A percentile compares a stretch with the other conserved stretches of the same genome.
Conservation (phyloP, 2,888 invertebrate genomes). For the Heliconius ethilla region DNA sequence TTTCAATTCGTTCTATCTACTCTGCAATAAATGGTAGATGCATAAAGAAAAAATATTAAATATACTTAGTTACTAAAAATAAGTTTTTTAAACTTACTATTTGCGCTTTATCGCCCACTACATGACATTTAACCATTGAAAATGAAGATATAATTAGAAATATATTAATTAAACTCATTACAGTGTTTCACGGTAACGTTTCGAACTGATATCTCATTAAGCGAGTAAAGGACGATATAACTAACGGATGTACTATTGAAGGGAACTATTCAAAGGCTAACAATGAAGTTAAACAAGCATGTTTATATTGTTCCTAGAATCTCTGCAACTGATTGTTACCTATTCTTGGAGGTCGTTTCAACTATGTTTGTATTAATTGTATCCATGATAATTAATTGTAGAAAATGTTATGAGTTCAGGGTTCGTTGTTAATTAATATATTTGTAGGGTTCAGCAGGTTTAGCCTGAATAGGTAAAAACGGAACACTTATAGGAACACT, state of each 20-base stretch:
- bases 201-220: background rate
- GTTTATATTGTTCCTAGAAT: constrained; percentile 16
- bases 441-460: no score
- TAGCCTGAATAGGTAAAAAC: no score
- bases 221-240: background rate
- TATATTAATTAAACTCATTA: constrained; percentile 27
- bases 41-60: background rate
- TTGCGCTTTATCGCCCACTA: constrained; percentile 60
- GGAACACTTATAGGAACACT: no score
- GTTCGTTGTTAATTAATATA: no score
- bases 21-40: background rate
- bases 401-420: background rate
- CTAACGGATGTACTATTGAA: constrained; percentile 4
- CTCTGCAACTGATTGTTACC: background rate
- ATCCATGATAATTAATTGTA: background rate
- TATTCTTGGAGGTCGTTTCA: background rate
- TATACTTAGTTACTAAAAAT: background rate
- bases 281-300: constrained; percentile 11
- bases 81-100: constrained; percentile 56
- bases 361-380: background rate
- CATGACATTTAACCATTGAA: constrained; percentile 53
- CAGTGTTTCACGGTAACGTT: background rate
- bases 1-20: background rate
- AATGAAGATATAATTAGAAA: constrained; percentile 43
- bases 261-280: background rate